Percentiles rank a stretch among this genome's conserved stretches.
phyloP scores from a whole-genome alignment of 1,140 invertebrate species.

The Sycobia sp. region DNA sequence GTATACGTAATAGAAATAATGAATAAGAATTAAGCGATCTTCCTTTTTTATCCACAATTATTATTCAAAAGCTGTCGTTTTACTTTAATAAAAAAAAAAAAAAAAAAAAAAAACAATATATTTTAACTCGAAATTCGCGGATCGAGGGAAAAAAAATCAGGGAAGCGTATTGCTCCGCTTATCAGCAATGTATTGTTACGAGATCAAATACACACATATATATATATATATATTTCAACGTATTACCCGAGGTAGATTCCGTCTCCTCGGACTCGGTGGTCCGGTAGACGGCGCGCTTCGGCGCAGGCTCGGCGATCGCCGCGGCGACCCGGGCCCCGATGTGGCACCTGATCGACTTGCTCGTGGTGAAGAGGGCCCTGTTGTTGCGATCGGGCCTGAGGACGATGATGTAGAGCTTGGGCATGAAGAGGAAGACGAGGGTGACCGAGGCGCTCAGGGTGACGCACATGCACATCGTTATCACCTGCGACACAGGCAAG shows the following conservation, averaged over 20 bases:
- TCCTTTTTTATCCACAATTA: too few species aligned
- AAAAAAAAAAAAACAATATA: too few species aligned
- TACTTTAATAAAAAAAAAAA: too few species aligned
- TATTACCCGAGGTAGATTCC: constrained; percentile 24
- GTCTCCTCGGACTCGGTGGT: constrained; percentile 37
- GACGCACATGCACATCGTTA: constrained; percentile 75
- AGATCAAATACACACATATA: too few species aligned
- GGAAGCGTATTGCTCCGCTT: too few species aligned
- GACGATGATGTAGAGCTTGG: constrained; percentile 81
- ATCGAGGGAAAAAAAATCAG: too few species aligned
- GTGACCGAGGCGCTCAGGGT: constrained; percentile 76
- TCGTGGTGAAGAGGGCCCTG: constrained; percentile 77
- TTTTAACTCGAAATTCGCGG: too few species aligned
- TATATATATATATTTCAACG: too few species aligned
- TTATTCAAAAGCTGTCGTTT: too few species aligned
- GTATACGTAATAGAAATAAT: too few species aligned
- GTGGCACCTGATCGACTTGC: constrained; percentile 79
- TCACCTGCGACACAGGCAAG: constrained; percentile 63
- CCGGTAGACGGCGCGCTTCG: constrained; percentile 43
- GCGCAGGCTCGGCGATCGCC: constrained; percentile 50
- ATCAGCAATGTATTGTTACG: too few species aligned
- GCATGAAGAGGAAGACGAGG: constrained; percentile 78
- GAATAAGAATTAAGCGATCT: too few species aligned
- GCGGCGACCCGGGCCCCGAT: constrained; percentile 67
- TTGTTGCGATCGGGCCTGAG: constrained; percentile 80